Conservation (phyloP, 1,140 invertebrate genomes). For the Brachystomella parvula region DNA sequence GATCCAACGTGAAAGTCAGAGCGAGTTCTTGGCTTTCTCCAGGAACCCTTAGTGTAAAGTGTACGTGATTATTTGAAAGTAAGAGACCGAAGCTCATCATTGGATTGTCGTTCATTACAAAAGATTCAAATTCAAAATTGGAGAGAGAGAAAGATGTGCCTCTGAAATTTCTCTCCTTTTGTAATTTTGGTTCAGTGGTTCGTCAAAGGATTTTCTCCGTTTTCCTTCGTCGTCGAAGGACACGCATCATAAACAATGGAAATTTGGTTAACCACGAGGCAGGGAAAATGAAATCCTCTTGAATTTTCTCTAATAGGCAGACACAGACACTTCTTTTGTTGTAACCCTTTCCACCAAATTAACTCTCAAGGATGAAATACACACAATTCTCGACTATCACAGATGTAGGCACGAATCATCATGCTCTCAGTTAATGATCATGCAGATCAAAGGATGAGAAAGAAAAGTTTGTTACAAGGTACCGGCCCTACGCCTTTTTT, state of each 20-base stretch:
- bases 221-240: neutral
- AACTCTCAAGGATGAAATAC: neutral
- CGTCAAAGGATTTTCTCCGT: slow-evolving; percentile 5
- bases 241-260: slow-evolving; percentile 3
- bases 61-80: slow-evolving; percentile 25
- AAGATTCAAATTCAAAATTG: neutral
- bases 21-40: neutral
- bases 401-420: neutral
- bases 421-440: slow-evolving; percentile 3
- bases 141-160: neutral
- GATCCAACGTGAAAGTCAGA: too few species aligned
- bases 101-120: slow-evolving; percentile 4
- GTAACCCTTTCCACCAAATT: slow-evolving; percentile 6
- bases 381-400: too few species aligned
- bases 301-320: neutral
- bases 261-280: slow-evolving; percentile 4
- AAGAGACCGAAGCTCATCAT: slow-evolving; percentile 20
- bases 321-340: neutral
- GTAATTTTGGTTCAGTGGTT: slow-evolving; percentile 7
- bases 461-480: neutral
- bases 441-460: slow-evolving; percentile 6
- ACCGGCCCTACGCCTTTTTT: too few species aligned
- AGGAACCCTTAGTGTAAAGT: neutral
- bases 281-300: slow-evolving; percentile 8
- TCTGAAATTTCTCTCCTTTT: neutral